Conservation (phyloP, 2,797 vertebrate species). For the Phrynocephalus vlangalii region DNA sequence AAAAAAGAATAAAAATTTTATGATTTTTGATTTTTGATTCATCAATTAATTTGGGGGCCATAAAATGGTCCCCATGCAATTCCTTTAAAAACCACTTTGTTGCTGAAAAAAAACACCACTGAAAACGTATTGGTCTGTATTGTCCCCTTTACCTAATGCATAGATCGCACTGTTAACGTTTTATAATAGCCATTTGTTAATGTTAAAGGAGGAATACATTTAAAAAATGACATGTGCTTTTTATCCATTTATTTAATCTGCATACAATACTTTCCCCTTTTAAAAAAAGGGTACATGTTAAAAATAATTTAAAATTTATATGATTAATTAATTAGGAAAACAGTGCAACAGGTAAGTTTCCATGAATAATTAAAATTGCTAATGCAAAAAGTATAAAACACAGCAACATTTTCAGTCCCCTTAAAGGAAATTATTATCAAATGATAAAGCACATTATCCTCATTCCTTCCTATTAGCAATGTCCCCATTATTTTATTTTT, state of each 20-base stretch:
- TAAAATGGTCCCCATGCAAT: not conserved
- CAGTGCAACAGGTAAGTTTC: slow-evolving; percentile 66
- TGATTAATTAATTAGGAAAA: slow-evolving; percentile 60
- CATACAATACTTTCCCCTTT: not conserved
- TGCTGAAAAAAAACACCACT: not conserved
- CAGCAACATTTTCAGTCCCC: slow-evolving; percentile 73
- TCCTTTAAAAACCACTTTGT: not conserved
- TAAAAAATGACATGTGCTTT: not conserved
- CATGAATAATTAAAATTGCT: slow-evolving; percentile 73
- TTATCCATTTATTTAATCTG: not conserved
- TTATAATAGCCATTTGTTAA: not conserved
- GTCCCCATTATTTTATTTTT: slow-evolving; percentile 64
- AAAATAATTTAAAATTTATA: slow-evolving; percentile 67
- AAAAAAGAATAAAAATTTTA: no score
- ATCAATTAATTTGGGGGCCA: no score
- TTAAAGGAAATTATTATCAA: slow-evolving; percentile 79
- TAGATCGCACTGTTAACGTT: not conserved
- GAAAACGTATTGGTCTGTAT: not conserved
- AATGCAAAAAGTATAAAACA: slow-evolving; percentile 67
- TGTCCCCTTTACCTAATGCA: slow-evolving; percentile 1
- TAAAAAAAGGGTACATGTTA: not conserved
- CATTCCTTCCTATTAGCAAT: slow-evolving; percentile 61
- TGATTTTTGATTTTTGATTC: no score
- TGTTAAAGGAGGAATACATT: not conserved
- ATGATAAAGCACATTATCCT: slow-evolving; percentile 78